phyloP scores from a whole-genome alignment of 1,140 invertebrate genomes.

The Bombus soroeensis region DNA sequence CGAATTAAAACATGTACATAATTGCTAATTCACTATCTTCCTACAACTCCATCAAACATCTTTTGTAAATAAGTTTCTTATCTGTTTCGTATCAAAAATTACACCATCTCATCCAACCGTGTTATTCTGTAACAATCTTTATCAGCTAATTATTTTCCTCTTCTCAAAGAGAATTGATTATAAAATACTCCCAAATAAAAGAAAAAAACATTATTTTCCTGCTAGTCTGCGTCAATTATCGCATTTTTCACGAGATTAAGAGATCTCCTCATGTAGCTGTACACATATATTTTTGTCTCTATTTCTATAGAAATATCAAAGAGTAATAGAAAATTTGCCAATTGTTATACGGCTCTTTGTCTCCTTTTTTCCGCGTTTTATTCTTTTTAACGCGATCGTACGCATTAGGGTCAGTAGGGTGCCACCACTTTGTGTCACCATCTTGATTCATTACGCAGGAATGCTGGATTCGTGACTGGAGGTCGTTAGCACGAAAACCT shows the following conservation, averaged over 20 bases:
- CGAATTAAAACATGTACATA: neutral
- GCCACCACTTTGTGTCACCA: slow-evolving; percentile 37
- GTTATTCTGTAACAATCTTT: too few species aligned
- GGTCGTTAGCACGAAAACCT: slow-evolving; percentile 34
- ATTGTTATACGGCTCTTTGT: neutral
- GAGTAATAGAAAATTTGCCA: neutral
- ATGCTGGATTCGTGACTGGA: slow-evolving; percentile 43
- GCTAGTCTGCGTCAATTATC: too few species aligned
- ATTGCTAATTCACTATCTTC: neutral
- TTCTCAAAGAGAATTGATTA: too few species aligned
- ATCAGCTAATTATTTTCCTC: neutral
- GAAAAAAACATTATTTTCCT: too few species aligned
- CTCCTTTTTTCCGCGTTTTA: neutral
- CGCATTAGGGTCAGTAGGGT: slow-evolving; percentile 52
- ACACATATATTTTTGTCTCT: neutral
- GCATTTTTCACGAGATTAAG: too few species aligned
- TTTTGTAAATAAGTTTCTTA: neutral
- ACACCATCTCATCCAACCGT: neutral
- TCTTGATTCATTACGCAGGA: slow-evolving; percentile 53
- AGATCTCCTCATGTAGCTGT: accelerated
- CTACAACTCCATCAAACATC: neutral
- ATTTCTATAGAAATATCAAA: neutral
- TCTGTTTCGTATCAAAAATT: neutral
- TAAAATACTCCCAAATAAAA: too few species aligned
- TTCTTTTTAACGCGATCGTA: slow-evolving; percentile 19